Percentiles rank a stretch among this genome's conserved stretches.
phyloP scores from a whole-genome alignment of 1,140 invertebrate species.

The Metaphire vulgaris region DNA sequence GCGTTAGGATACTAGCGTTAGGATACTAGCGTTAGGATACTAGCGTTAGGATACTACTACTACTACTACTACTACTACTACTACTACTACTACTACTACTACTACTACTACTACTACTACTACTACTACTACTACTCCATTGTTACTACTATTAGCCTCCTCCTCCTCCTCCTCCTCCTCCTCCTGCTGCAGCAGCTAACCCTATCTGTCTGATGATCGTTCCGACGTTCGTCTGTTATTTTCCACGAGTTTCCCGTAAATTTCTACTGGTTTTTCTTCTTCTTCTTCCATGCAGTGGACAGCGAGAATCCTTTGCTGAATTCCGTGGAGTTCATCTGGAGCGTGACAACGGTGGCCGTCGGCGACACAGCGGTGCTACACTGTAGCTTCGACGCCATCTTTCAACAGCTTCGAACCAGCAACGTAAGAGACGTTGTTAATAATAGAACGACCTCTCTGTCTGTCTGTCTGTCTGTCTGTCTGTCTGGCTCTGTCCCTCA shows the following conservation, averaged over 20 bases:
- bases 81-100: too few species aligned
- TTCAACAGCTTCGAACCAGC: constrained; percentile 26
- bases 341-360: constrained; percentile 25
- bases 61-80: too few species aligned
- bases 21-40: too few species aligned
- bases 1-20: too few species aligned
- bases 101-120: too few species aligned
- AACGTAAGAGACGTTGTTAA: constrained; percentile 30
- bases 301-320: constrained; percentile 10
- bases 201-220: neutral
- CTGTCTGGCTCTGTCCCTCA: neutral
- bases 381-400: constrained; percentile 33
- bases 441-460: neutral
- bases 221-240: neutral
- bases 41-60: too few species aligned
- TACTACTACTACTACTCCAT: neutral
- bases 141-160: neutral
- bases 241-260: neutral
- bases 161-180: neutral
- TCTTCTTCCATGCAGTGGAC: neutral
- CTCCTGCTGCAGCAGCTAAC: neutral
- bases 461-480: neutral
- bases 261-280: neutral
- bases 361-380: constrained; percentile 33
- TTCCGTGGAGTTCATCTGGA: constrained; percentile 27